These are phyloP conservation scores for Manduca sexta DNA, from an alignment of 1,140 invertebrate genomes.

Conservation along the genomic window DNA sequence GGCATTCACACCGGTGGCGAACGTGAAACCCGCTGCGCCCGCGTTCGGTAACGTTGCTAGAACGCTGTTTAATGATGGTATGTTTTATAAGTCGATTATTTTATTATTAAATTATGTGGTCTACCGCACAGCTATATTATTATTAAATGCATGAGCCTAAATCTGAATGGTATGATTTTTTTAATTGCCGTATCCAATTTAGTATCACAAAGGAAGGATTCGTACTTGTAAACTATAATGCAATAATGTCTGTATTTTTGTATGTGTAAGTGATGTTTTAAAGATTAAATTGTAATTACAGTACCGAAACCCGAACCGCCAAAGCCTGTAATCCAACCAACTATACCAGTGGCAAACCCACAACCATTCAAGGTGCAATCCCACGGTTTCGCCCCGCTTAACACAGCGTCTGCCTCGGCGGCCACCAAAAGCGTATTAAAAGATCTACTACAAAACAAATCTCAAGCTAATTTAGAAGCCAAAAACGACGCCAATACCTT, in stretches of 20 bases:
- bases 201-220: too few species aligned
- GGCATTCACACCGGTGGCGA: constrained; percentile 26
- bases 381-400: constrained; percentile 3
- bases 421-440: constrained; percentile 35
- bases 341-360: constrained; percentile 3
- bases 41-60: constrained; percentile 30
- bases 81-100: constrained; percentile 8
- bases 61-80: constrained; percentile 50
- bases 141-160: too few species aligned
- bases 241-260: too few species aligned
- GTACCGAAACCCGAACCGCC: constrained; percentile 31
- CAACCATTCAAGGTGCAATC: constrained; percentile 7
- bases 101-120: too few species aligned
- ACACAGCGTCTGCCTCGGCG: constrained; percentile 11
- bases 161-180: too few species aligned
- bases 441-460: constrained; percentile 41
- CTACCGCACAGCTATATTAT: too few species aligned
- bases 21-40: constrained; percentile 22
- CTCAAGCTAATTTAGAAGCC: constrained; percentile 21
- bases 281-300: constrained; percentile 13
- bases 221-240: too few species aligned
- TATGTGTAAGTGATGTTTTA: too few species aligned
- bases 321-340: constrained; percentile 3
- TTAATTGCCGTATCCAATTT: too few species aligned
- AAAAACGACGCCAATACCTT: constrained; percentile 46